A percentile compares a stretch with the other conserved stretches of the same genome.
Evolutionary conservation across 2,888 invertebrate genomes (phyloP).

Genomic region (Ornithoptera alexandrae): DNA sequence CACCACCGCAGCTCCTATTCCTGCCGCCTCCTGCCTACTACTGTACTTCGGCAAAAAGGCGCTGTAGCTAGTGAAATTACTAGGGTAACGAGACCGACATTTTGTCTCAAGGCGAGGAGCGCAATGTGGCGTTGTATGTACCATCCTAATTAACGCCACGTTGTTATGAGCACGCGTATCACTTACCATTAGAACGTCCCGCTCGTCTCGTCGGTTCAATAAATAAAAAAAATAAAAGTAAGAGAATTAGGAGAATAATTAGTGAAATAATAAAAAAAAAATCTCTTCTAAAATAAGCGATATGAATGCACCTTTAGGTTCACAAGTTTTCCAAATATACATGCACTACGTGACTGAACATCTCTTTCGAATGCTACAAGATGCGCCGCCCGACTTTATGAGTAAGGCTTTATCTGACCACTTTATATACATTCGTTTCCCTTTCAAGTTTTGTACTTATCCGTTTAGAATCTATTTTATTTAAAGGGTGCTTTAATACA

Average conservation of each 20-base stretch:
- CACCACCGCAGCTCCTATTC: too few species aligned
- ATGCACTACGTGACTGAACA: constrained; percentile 26
- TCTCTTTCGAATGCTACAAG: constrained; percentile 24
- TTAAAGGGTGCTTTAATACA: constrained; percentile 21
- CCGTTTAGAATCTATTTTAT: constrained; percentile 27
- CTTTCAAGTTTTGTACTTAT: constrained; percentile 18
- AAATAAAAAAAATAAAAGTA: not conserved
- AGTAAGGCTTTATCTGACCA: constrained; percentile 25
- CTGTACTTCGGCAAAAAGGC: too few species aligned
- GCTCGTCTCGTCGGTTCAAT: not conserved
- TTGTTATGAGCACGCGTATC: too few species aligned
- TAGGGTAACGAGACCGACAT: too few species aligned
- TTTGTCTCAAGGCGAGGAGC: too few species aligned
- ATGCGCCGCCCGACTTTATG: constrained; percentile 25
- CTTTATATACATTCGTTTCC: constrained; percentile 26
- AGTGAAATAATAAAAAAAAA: too few species aligned
- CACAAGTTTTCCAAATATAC: constrained; percentile 11
- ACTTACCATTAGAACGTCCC: too few species aligned
- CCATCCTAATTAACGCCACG: too few species aligned
- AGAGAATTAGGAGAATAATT: too few species aligned
- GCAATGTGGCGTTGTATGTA: not conserved
- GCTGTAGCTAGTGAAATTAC: too few species aligned
- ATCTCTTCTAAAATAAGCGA: not conserved
- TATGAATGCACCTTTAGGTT: constrained; percentile 8
- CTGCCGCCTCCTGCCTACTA: too few species aligned